Conservation (phyloP, 1,140 invertebrate species). For the Laupala kohalensis region DNA sequence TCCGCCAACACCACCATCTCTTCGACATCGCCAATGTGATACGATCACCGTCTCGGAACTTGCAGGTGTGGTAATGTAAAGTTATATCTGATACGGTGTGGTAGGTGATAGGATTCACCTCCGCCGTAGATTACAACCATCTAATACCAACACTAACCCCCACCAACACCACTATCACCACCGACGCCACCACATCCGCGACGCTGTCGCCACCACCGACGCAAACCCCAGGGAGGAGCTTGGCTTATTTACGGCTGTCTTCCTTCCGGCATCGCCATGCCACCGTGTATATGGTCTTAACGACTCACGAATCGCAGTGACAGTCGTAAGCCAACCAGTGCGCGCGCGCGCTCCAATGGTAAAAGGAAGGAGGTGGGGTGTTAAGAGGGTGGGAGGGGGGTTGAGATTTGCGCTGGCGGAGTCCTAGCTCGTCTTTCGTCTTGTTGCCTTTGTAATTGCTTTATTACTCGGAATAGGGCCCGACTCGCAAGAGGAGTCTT, state of each 20-base stretch:
- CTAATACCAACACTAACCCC: too few species aligned
- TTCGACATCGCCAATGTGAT: too few species aligned
- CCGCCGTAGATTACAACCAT: too few species aligned
- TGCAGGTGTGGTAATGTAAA: too few species aligned
- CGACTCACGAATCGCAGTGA: background rate
- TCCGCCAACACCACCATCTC: background rate
- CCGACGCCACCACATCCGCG: background rate
- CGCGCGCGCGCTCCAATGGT: background rate
- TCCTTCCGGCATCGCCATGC: conserved; percentile 5
- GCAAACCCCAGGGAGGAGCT: background rate
- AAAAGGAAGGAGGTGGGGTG: too few species aligned
- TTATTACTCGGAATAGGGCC: conserved; percentile 11
- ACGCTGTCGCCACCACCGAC: too few species aligned
- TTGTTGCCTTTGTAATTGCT: conserved; percentile 12
- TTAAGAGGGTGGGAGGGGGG: too few species aligned
- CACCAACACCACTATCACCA: background rate
- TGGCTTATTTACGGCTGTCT: conserved; percentile 2
- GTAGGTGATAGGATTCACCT: too few species aligned
- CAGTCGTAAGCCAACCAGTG: background rate
- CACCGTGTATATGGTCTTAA: background rate
- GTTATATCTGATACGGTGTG: too few species aligned
- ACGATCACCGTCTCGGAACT: too few species aligned
- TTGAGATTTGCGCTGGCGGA: background rate
- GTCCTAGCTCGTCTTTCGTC: conserved; percentile 3
- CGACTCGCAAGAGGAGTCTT: conserved; percentile 1